Evolutionary conservation across 2,888 invertebrate species (phyloP).

Genomic region (Mythimna albipuncta): DNA sequence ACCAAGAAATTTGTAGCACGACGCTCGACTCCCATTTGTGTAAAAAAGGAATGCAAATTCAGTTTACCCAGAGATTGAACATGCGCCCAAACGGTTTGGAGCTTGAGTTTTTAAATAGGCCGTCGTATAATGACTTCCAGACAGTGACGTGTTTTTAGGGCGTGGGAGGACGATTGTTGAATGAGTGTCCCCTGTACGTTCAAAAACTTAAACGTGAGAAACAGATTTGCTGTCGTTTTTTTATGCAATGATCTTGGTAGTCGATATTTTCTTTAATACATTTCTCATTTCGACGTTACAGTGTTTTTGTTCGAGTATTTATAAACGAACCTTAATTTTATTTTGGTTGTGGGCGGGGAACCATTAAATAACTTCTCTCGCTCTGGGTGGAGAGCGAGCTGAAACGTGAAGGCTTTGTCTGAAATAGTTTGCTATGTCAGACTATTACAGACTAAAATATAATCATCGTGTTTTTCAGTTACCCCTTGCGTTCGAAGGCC

Average conservation of each 20-base stretch:
- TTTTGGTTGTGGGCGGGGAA: no score
- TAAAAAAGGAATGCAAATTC: not conserved
- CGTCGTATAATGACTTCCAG: conserved; percentile 20
- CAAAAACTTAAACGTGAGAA: conserved; percentile 9
- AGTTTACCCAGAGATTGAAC: conserved; percentile 2
- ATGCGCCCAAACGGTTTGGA: conserved; percentile 6
- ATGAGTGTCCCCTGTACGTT: not conserved
- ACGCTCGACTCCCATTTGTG: not conserved
- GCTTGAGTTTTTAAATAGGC: conserved; percentile 18
- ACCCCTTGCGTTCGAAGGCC: no score
- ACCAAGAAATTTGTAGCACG: no score
- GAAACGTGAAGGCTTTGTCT: not conserved
- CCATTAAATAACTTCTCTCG: not conserved
- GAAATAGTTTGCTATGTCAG: not conserved
- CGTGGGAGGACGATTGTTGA: conserved; percentile 13
- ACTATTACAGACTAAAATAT: not conserved
- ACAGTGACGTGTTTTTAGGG: conserved; percentile 18
- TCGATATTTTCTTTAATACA: not conserved
- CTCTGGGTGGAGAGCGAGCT: not conserved
- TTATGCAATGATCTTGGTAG: not conserved
- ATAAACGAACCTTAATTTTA: no score
- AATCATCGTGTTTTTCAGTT: not conserved
- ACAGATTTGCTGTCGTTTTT: not conserved
- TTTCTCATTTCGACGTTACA: not conserved
- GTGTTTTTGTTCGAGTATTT: not conserved